Base-by-base conservation (phyloP, 2,888 invertebrate genomes). In the Aethes cnicana region DNA sequence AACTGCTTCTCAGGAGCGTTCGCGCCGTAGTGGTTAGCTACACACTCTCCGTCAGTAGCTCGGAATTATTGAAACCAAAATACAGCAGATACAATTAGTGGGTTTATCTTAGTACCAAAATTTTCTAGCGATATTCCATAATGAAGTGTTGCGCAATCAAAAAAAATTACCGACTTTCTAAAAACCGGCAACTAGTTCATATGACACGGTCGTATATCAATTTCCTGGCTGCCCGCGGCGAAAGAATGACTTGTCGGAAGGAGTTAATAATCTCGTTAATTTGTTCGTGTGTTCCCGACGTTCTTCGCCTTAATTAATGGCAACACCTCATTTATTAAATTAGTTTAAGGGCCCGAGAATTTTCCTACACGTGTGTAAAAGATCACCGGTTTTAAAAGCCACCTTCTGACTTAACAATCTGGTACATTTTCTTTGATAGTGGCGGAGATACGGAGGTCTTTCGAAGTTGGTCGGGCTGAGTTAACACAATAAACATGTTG, bases 311-410 rank as follows among this genome's bases (percentile, higher is more conserved):
- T 88, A 85, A 89, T 88, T 88, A 87, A 86, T 81, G 84, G 70
- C 77, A 86, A 85, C 89, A 89, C 88, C 88, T 88, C 87, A 85
- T 88, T 81, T 88, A 89, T 88, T 86, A 84, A 87, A 88, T 89
- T 88, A 89, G 84, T 78, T 76, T 69, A 80, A 83, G 81, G 79
- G 81, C 81, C 72, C 75, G 77, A 76, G 76, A 78, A 80, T 79
- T 71, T 69, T 60, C 68, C 61, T 58, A 79, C 79, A 81, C 78
- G 77, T 80, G 79, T 72, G 74, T 54, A 71, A 63, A 62, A 65
- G 68, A 67, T 63, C 59, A 69, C 84, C 84, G 83, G 30, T 53
- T 11, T 74, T 68, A 50, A 42, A 6, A 64, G 85, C 77, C 62
- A 46, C 76, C 64, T 39, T 66, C 58, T 61, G 59, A 56, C 59